Percentiles rank a stretch among this genome's conserved stretches.
Evolutionary conservation across 2,888 invertebrate genomes (phyloP).

Genomic region (Incurvaria masculella): DNA sequence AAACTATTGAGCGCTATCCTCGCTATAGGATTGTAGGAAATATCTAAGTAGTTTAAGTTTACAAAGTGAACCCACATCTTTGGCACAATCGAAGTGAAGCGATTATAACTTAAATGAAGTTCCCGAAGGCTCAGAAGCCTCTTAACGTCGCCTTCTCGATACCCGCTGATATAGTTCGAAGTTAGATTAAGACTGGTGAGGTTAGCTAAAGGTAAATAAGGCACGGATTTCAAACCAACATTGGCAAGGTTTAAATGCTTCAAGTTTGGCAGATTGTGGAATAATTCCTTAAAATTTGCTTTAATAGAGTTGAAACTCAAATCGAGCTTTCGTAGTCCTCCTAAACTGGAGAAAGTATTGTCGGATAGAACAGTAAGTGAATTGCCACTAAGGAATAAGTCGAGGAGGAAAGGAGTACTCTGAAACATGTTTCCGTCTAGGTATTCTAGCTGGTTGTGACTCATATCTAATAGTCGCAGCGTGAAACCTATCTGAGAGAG

Average conservation of each 20-base stretch:
- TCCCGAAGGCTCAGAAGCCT: conserved; percentile 68
- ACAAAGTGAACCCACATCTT: conserved; percentile 70
- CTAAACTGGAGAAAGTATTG: conserved; percentile 82
- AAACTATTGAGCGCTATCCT: conserved; percentile 70
- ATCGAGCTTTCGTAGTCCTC: conserved; percentile 74
- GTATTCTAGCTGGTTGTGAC: conserved; percentile 78
- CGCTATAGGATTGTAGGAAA: conserved; percentile 80
- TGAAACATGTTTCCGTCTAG: conserved; percentile 86
- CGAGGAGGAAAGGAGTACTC: conserved; percentile 73
- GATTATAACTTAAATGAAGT: conserved; percentile 75
- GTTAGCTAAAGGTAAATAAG: conserved; percentile 72
- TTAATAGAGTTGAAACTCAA: conserved; percentile 77
- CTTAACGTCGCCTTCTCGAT: conserved; percentile 67
- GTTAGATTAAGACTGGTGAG: conserved; percentile 79
- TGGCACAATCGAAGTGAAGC: conserved; percentile 69
- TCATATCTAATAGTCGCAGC: conserved; percentile 72
- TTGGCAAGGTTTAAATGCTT: conserved; percentile 73
- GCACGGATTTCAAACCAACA: conserved; percentile 73
- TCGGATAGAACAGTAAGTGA: conserved; percentile 82
- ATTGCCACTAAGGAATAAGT: conserved; percentile 75
- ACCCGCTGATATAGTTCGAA: conserved; percentile 70
- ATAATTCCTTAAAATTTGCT: conserved; percentile 83
- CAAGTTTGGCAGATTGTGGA: conserved; percentile 80
- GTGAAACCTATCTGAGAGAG: conserved; percentile 78
- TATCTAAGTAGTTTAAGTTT: conserved; percentile 70